Evolutionary conservation across 2,888 invertebrate species (phyloP).

Genomic region (Orthosia incerta): DNA sequence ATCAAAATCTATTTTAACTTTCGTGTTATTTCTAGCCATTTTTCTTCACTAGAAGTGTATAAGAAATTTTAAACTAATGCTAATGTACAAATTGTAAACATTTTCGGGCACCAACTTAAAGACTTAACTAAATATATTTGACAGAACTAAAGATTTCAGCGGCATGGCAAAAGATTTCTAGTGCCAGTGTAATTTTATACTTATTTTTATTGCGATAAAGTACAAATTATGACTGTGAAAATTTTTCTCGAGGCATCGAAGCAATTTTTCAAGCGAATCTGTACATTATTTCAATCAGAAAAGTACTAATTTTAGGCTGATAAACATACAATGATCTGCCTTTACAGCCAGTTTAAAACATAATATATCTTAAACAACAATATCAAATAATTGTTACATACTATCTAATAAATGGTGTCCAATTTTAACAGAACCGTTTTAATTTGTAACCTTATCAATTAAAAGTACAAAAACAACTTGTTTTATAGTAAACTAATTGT

Average conservation of each 20-base stretch:
- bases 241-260: background rate
- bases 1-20: too few relatives aligned
- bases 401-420: background rate
- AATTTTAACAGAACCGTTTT: background rate
- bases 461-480: slow-evolving; percentile 11
- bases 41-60: slow-evolving; percentile 13
- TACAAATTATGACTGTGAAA: background rate
- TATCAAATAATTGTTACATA: slow-evolving; percentile 14
- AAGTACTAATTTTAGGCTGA: slow-evolving; percentile 7
- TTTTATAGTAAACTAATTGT: background rate
- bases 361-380: slow-evolving; percentile 5
- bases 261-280: background rate
- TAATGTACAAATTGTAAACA: slow-evolving; percentile 49
- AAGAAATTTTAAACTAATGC: background rate
- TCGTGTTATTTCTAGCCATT: background rate
- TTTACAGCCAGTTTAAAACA: slow-evolving; percentile 12
- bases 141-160: background rate
- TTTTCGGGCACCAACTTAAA: slow-evolving; percentile 3
- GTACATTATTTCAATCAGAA: background rate
- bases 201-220: slow-evolving; percentile 12
- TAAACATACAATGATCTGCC: background rate
- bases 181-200: background rate
- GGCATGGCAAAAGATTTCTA: background rate
- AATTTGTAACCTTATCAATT: background rate
- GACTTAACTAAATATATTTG: slow-evolving; percentile 8